These are phyloP conservation scores for Sinocyclocheilus maitianheensis DNA, from an alignment of 2,113 vertebrate species.

Conservation along the genomic window DNA sequence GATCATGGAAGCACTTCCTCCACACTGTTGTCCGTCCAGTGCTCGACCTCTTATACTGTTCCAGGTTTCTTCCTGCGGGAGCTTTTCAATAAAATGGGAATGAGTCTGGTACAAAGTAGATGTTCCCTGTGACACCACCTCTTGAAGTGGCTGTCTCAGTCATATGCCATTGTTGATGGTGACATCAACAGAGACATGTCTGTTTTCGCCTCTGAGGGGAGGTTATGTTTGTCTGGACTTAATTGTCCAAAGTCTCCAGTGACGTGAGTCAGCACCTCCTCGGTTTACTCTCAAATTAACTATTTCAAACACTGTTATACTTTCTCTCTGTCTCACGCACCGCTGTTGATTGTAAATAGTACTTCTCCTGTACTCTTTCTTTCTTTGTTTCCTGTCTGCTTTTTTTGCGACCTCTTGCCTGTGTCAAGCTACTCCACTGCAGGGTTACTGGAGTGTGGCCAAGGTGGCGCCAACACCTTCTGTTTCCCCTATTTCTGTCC, in stretches of 20 bases:
- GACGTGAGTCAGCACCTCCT: conserved; percentile 39
- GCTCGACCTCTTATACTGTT: background rate
- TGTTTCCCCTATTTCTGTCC: conserved; percentile 13
- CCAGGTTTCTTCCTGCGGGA: background rate
- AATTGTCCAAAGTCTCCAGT: conserved; percentile 47
- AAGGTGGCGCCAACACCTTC: conserved; percentile 42
- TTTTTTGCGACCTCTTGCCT: conserved; percentile 12
- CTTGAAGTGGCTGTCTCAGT: background rate
- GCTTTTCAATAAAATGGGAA: background rate
- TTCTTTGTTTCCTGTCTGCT: conserved; percentile 5
- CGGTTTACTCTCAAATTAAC: conserved; percentile 24
- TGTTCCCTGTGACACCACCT: background rate
- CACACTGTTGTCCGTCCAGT: background rate
- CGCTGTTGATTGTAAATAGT: background rate
- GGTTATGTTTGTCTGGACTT: conserved; percentile 27
- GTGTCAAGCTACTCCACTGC: conserved; percentile 36
- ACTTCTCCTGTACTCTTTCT: background rate
- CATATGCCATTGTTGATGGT: background rate
- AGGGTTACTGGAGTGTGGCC: conserved; percentile 55
- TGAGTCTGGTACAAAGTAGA: background rate
- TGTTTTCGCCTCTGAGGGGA: conserved; percentile 6
- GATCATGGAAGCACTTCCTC: conserved; percentile 15
- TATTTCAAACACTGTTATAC: conserved; percentile 17
- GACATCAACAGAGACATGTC: background rate
- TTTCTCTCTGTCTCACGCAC: background rate